phyloP scores from a whole-genome alignment of 2,888 invertebrate genomes.

The Melanostoma scalare region DNA sequence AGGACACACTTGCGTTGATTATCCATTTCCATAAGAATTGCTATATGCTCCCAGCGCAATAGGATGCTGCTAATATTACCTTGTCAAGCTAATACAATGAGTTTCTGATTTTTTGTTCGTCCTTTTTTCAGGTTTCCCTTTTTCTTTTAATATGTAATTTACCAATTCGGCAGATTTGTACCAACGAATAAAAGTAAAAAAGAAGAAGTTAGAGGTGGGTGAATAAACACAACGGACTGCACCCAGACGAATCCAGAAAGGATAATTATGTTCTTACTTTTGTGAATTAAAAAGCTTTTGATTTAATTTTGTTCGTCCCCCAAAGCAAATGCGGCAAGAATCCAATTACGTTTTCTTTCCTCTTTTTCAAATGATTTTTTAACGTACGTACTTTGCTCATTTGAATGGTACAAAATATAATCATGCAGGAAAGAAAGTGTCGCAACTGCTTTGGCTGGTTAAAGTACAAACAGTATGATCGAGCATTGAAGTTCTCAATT shows the following conservation, averaged over 20 bases:
- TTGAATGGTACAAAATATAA: too few species aligned
- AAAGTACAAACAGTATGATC: too few species aligned
- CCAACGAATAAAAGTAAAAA: conserved; percentile 25
- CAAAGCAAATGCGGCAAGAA: conserved; percentile 23
- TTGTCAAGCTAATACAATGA: conserved; percentile 67
- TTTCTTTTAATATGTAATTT: conserved; percentile 35
- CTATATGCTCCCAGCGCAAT: conserved; percentile 28
- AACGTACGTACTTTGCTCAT: too few species aligned
- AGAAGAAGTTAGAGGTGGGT: neutral
- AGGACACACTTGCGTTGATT: conserved; percentile 66
- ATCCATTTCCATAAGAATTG: conserved; percentile 57
- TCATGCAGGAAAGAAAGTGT: too few species aligned
- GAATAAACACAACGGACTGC: conserved; percentile 3
- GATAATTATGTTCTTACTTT: conserved; percentile 58
- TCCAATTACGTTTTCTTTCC: conserved; percentile 11
- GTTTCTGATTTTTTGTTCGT: conserved; percentile 58
- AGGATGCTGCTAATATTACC: conserved; percentile 52
- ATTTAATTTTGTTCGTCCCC: conserved; percentile 42
- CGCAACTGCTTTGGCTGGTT: too few species aligned
- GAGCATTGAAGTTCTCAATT: too few species aligned
- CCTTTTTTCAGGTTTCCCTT: conserved; percentile 14
- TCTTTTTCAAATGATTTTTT: conserved; percentile 1
- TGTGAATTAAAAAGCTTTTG: conserved; percentile 49
- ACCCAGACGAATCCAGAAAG: conserved; percentile 33
- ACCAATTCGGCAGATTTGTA: conserved; percentile 32